These are phyloP conservation scores for Catostylus mosaicus DNA, from an alignment of 30 jellyfish, hydroid and myxozoan genomes.

Conservation along the genomic window DNA sequence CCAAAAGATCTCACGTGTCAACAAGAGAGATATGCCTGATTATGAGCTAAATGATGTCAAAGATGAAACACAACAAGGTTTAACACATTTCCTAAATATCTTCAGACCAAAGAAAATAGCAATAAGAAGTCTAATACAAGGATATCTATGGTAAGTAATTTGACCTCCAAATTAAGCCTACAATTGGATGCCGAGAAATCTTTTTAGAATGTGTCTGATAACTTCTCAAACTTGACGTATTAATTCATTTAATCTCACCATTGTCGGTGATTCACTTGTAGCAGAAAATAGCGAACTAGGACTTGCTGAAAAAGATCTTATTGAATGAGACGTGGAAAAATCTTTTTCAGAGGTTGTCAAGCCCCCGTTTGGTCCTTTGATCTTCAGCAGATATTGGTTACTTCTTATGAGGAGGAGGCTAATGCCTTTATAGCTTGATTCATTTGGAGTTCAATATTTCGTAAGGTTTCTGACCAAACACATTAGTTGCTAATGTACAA, in stretches of 20 bases:
- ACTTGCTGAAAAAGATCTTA: background rate
- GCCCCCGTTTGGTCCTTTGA: no score
- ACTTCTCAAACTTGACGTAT: background rate
- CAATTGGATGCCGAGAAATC: background rate
- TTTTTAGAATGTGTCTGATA: background rate
- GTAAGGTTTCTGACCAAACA: no score
- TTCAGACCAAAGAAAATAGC: constrained; percentile 21
- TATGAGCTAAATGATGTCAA: background rate
- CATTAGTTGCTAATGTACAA: no score
- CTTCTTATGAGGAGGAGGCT: no score
- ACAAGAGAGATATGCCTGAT: background rate
- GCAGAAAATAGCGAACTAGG: background rate
- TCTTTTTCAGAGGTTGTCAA: background rate
- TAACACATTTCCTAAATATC: constrained; percentile 14
- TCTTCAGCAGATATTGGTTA: no score
- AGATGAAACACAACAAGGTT: background rate
- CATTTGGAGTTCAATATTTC: no score
- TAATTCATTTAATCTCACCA: background rate
- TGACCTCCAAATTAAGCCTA: background rate
- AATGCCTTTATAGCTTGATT: no score
- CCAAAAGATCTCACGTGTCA: background rate
- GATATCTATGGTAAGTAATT: background rate
- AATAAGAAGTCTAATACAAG: constrained; percentile 36
- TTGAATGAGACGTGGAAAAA: background rate
- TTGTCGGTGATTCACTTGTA: background rate